Base-by-base conservation (phyloP, 1,140 invertebrate genomes). In the Drosophila neocordata region DNA sequence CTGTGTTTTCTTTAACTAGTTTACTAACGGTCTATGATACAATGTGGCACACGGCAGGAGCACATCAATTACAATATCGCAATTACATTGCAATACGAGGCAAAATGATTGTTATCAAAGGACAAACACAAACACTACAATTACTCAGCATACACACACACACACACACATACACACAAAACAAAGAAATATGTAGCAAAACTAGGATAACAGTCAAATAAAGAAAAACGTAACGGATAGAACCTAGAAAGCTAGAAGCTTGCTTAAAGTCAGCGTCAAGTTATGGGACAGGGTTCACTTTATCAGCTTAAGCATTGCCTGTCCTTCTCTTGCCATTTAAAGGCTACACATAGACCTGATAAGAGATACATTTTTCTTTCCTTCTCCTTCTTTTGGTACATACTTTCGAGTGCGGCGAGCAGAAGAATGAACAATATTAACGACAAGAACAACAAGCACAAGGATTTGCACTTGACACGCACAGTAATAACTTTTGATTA, bases 361-460 rank as follows among this genome's bases (percentile, higher is more conserved):
- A 87, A 87, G 83, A 79, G 82, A 87, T 87, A 87, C 82, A 87
- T 88, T 84, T 87, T 62, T 79, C 77, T 83, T 75, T 48, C 8
- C 2, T 20, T 20, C 41, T 20, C 8, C 8, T 48, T 20, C 15
- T 48, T 2, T 9, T 48, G 41, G 13, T 77, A 87, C 82, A 73
- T 88, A 88, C 82, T 72, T 82, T 87, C 65, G 65, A 48, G 41
- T 48, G 41, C 41, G 41, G 11, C 15, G 41, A 48, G 41, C 41
- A 18, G 41, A 48, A 48, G 41, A 48, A 48, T 48, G 41, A 20
- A 48, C 41, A 48, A 48, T 48, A 48, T 48, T 48, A 48, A 66
- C 27, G 38, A 55, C 41, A 56, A 79, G 58, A 65, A 65, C 60
- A 65, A 66, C 22, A 82, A 74, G 58, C 60, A 67, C 27, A 31